Evolutionary conservation across 1,140 invertebrate species (phyloP).

Genomic region (Octopus bimaculoides): DNA sequence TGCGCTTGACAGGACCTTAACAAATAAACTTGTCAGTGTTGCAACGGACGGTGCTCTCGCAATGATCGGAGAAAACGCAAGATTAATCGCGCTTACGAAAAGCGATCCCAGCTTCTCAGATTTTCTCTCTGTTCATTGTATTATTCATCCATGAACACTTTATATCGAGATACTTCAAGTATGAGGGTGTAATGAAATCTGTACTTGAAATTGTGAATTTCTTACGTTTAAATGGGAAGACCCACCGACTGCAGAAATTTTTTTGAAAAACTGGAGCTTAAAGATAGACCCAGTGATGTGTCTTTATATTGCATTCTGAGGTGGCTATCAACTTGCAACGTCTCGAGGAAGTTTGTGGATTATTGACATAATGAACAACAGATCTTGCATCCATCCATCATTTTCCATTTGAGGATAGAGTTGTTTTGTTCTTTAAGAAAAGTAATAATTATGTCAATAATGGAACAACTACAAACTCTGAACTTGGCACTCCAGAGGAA

Average conservation of each 20-base stretch:
- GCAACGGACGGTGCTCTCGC: neutral
- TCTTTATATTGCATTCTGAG: neutral
- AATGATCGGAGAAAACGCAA: neutral
- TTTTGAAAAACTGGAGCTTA: conserved; percentile 6
- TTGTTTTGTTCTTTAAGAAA: too few relatives aligned
- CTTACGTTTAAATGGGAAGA: conserved; percentile 3
- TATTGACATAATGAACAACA: too few relatives aligned
- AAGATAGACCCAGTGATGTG: conserved; percentile 6
- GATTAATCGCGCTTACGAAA: conserved; percentile 4
- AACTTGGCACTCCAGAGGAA: too few relatives aligned
- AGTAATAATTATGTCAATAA: too few relatives aligned
- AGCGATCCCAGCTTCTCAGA: conserved; percentile 2
- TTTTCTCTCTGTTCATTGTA: neutral
- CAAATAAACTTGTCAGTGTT: conserved; percentile 3
- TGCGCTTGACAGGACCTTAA: conserved; percentile 1
- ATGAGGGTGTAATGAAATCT: neutral
- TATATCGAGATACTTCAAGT: neutral
- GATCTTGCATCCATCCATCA: too few relatives aligned
- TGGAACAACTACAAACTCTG: too few relatives aligned
- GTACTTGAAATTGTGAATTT: conserved; percentile 9
- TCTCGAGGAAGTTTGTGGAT: conserved; percentile 5
- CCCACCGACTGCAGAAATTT: neutral
- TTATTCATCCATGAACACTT: conserved; percentile 5
- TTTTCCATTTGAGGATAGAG: too few relatives aligned
- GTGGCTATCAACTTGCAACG: conserved; percentile 5